A percentile compares a stretch with the other conserved stretches of the same genome.
Evolutionary conservation across 2,113 vertebrate genomes (phyloP).

Genomic region (Leptobrachium ailaonicum): DNA sequence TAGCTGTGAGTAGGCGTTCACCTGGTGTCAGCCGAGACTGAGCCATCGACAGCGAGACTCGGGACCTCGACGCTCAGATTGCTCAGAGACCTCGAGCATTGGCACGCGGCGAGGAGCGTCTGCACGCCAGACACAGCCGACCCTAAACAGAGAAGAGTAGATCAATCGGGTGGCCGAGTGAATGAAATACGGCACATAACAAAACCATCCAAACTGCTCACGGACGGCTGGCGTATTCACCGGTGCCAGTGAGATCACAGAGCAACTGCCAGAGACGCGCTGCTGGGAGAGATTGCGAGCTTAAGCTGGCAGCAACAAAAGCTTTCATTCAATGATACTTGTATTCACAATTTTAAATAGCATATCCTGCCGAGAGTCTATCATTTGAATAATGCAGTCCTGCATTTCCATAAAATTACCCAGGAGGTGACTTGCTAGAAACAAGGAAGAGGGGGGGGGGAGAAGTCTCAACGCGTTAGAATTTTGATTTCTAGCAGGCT

Average conservation of each 20-base stretch:
- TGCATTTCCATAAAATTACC: constrained; percentile 42
- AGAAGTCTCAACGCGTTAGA: not conserved
- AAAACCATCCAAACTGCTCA: not conserved
- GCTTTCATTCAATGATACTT: constrained; percentile 32
- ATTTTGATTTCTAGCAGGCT: constrained; percentile 8
- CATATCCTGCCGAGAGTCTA: constrained; percentile 33
- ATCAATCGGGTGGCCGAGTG: not conserved
- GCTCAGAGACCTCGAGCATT: not conserved
- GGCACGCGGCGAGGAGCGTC: constrained; percentile 7
- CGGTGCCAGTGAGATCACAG: constrained; percentile 19
- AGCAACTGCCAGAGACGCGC: constrained; percentile 7
- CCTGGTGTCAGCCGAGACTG: not conserved
- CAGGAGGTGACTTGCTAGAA: constrained; percentile 20
- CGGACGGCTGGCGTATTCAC: not conserved
- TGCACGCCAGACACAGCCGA: not conserved
- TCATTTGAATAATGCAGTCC: constrained; percentile 27
- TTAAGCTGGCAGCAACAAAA: constrained; percentile 12
- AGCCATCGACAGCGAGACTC: not conserved
- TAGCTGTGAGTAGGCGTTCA: not conserved
- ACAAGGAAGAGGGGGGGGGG: not conserved
- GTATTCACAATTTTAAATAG: constrained; percentile 24
- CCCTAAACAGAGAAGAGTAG: not conserved
- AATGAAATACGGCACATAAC: not conserved
- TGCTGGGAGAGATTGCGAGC: constrained; percentile 32
- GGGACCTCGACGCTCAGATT: not conserved